Percentiles rank a stretch among this genome's conserved stretches.
Evolutionary conservation across 2,113 vertebrate species (phyloP).

Genomic region (Psittacara wagleri): DNA sequence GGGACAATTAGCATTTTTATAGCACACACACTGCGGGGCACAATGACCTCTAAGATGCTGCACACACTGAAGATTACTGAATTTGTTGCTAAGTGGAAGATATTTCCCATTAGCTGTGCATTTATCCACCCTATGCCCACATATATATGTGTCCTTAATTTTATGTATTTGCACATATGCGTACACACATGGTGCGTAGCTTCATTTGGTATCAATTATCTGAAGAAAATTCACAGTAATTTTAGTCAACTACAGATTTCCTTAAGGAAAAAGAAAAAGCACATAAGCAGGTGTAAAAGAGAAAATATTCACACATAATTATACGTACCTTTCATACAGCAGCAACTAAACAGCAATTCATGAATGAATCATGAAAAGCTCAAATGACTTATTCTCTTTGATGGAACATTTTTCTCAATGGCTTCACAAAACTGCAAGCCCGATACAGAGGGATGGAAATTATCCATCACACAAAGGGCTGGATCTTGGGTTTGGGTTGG

Average conservation of each 20-base stretch:
- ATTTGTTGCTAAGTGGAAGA: conserved; percentile 32
- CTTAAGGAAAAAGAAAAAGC: background rate
- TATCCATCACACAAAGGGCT: background rate
- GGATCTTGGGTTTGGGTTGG: background rate
- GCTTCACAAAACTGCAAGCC: background rate
- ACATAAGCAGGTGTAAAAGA: conserved; percentile 17
- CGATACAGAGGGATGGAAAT: background rate
- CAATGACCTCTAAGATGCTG: conserved; percentile 30
- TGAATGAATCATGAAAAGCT: background rate
- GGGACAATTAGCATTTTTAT: conserved; percentile 63
- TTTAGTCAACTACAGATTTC: conserved; percentile 34
- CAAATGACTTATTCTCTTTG: background rate
- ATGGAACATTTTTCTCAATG: background rate
- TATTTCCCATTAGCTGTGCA: background rate
- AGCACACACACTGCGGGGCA: background rate
- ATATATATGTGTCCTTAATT: background rate
- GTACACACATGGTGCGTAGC: background rate
- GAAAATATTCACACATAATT: background rate
- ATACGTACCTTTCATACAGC: background rate
- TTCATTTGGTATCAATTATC: conserved; percentile 23
- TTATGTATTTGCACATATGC: background rate
- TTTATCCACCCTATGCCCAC: background rate
- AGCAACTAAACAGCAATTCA: background rate
- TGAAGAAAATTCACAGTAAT: background rate
- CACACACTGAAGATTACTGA: background rate